phyloP scores from a whole-genome alignment of 2,888 invertebrate species.

The Neria commutata region DNA sequence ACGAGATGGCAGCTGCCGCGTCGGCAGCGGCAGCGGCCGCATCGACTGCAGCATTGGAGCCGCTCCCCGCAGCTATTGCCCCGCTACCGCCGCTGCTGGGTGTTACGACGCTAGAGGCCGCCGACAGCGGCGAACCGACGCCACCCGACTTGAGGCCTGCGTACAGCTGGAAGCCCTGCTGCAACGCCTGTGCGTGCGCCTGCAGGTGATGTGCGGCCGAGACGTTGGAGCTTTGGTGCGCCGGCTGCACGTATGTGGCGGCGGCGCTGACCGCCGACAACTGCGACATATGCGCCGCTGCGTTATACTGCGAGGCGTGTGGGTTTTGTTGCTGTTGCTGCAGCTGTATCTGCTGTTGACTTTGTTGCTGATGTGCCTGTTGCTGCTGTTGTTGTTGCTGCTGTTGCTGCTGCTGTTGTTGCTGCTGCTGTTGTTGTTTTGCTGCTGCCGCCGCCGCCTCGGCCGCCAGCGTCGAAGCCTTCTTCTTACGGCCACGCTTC shows the following conservation, averaged over 20 bases:
- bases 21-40: slow-evolving; percentile 41
- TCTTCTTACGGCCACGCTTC: slow-evolving; percentile 54
- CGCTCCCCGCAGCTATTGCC: slow-evolving; percentile 44
- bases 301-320: slow-evolving; percentile 37
- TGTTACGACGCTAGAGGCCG: slow-evolving; percentile 32
- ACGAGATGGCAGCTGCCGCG: slow-evolving; percentile 64
- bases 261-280: slow-evolving; percentile 36
- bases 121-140: slow-evolving; percentile 47
- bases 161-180: slow-evolving; percentile 68
- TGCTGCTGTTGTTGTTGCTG: slow-evolving; percentile 38
- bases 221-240: slow-evolving; percentile 46
- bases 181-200: slow-evolving; percentile 53
- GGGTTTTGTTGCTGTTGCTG: slow-evolving; percentile 41
- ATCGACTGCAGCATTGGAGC: slow-evolving; percentile 49
- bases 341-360: slow-evolving; percentile 35
- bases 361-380: slow-evolving; percentile 40
- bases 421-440: slow-evolving; percentile 31
- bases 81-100: slow-evolving; percentile 21
- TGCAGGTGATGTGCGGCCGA: slow-evolving; percentile 45
- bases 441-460: slow-evolving; percentile 41
- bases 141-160: slow-evolving; percentile 64
- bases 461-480: slow-evolving; percentile 49
- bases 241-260: slow-evolving; percentile 33
- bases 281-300: slow-evolving; percentile 43
- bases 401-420: slow-evolving; percentile 34